Base-by-base conservation (phyloP, 2,888 invertebrate genomes). In the Cheiracanthium punctorium region DNA sequence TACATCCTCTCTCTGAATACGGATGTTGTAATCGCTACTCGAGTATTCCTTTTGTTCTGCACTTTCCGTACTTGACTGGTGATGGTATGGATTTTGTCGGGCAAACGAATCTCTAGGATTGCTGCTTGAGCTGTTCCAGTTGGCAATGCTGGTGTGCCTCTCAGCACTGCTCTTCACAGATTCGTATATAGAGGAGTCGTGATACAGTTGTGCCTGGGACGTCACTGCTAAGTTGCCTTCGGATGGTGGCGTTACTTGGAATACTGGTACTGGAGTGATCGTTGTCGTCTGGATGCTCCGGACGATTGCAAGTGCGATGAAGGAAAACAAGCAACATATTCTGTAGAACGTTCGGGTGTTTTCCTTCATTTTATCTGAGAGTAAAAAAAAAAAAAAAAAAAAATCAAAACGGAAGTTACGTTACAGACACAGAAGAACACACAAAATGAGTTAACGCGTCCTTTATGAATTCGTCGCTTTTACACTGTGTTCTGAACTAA, bases 161-260 rank as follows among this genome's bases (percentile, higher is more conserved):
- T 79, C 79, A 33, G 73, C 67, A 52, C 85, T 85, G 33, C 20
- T 72, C 29, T 76, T 71, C 4, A 48, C 8, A 2, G 8, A 14
- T 17, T 82, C 82, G 29, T 79, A 79, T 0, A 24, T 30, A n/a
- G 48, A 41, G 0, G 77, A 30, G n/a, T 67, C 67, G 29, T 70
- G 79, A 30, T 80, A 80, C 17, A 69, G 70, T 20, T 33, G n/a
- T 20, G 79, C 74, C 29, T 73, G 65, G 0, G 70, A 4, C 1
- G 86, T 86, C 17, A 80, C 80, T 7, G 75, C 33, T 5, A 71
- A 32, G 17, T 58, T 64, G 0, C 41, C 48, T 14, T 67, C 73
- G 4, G 79, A 73, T 1, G 86, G 86, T 33, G 80, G 86, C 0
- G 86, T 86, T 17, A 86, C 80, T 48, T 80, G 86, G 30, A 76